phyloP scores from a whole-genome alignment of 2,797 vertebrate genomes.

The Lepilemur ruficaudatus region DNA sequence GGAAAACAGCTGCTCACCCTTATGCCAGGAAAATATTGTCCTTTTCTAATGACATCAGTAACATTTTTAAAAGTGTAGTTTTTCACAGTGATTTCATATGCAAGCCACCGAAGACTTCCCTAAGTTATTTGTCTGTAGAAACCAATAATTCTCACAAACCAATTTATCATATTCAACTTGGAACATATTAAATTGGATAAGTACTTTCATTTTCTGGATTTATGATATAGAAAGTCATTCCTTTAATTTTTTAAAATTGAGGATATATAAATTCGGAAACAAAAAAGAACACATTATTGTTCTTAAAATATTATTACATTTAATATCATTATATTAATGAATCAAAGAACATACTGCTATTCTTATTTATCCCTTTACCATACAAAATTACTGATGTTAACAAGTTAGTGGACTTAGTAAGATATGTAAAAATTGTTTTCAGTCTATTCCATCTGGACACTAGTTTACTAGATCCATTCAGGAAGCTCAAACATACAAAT shows the following conservation, averaged over 20 bases:
- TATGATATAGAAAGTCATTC: neutral
- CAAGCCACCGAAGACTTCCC: neutral
- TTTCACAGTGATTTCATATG: slow-evolving; percentile 15
- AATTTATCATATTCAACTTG: neutral
- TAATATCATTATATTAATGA: neutral
- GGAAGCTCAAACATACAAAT: neutral
- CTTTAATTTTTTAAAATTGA: slow-evolving; percentile 9
- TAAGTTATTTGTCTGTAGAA: neutral
- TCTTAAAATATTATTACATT: neutral
- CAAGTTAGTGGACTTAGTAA: neutral
- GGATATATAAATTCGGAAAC: neutral
- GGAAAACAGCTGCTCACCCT: neutral
- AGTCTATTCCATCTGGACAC: neutral
- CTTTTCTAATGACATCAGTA: neutral
- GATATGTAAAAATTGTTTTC: neutral
- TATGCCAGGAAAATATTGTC: neutral
- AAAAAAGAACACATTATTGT: neutral
- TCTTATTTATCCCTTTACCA: neutral
- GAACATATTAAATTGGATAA: neutral
- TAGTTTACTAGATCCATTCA: neutral
- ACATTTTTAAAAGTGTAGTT: neutral
- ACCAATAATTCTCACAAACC: neutral
- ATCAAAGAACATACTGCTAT: neutral
- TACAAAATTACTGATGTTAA: neutral
- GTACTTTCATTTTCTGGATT: slow-evolving; percentile 22